Base-by-base conservation (phyloP, 2,888 invertebrate species). In the Eucera pruinosa region DNA sequence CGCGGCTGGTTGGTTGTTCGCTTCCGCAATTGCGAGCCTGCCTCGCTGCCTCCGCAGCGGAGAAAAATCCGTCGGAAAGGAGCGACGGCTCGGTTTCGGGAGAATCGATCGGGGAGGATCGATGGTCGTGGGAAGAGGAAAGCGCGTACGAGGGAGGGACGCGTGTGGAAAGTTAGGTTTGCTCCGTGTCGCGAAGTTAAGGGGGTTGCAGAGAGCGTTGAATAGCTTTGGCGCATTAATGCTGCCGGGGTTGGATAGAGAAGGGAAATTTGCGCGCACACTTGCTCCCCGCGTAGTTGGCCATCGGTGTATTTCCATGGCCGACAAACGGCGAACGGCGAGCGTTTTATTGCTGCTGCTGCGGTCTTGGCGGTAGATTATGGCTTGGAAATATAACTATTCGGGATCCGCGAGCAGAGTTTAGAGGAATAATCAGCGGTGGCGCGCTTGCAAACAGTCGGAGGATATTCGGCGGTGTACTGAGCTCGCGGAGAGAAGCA, bases 281-380 rank as follows among this genome's bases (percentile, higher is more conserved):
- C 58, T n/a, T n/a, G 68, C 74, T 67, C 72, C 80, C 47, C 75
- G 60, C 75, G 67, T 80, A 75, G 80, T 64, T 67, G 52, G 65
- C 64, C 62, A 68, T 74, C 73, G 65, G 74, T 72, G 82, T 78
- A 84, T 82, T 80, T 84, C 79, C 81, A 82, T 70, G 66, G 55
- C 36, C 58, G 66, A 52, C 65, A 47, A 78, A 73, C 76, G 76
- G 81, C 70, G 81, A 72, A 76, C 76, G 76, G 81, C 70, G 81
- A 72, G 79, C 76, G 82, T 84, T 84, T 84, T 84, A 84, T 84
- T 84, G 79, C 82, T 74, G 79, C 82, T 74, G 61, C 60, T 52
- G 79, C 70, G 76, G 82, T 72, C 71, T 33, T 58, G 64, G 48
- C 71, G 70, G 68, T 80, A 68, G 80, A 84, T 83, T 83, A 81